A percentile compares a stretch with the other conserved stretches of the same genome.
Evolutionary conservation across 2,113 vertebrate genomes (phyloP).

Genomic region (Myrmecobius fasciatus): DNA sequence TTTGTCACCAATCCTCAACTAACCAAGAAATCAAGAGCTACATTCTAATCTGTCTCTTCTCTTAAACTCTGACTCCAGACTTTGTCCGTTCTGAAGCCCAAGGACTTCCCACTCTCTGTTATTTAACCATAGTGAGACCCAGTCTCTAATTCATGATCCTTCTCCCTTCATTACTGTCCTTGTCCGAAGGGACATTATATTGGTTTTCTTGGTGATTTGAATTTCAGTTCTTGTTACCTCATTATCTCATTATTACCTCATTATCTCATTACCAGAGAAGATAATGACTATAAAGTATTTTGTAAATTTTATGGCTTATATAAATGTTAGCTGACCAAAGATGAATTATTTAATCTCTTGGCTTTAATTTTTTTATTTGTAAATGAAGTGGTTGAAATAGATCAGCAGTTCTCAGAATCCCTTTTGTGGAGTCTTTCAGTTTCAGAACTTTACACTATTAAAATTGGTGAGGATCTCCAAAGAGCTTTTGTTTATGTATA

Average conservation of each 20-base stretch:
- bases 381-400: background rate
- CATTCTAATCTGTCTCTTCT: background rate
- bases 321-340: background rate
- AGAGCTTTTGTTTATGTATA: background rate
- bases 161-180: background rate
- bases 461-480: background rate
- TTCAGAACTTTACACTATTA: background rate
- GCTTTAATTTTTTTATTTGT: background rate
- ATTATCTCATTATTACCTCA: background rate
- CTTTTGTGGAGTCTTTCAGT: background rate
- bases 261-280: background rate
- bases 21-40: background rate
- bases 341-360: background rate
- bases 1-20: background rate
- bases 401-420: background rate
- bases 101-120: background rate
- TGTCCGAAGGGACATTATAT: background rate
- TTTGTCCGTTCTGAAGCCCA: background rate
- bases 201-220: background rate
- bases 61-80: background rate
- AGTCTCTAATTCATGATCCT: background rate
- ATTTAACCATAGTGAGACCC: background rate
- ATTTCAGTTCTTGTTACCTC: background rate
- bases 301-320: background rate
- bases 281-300: background rate